These are phyloP conservation scores for Melieria picta DNA, from an alignment of 2,888 invertebrate genomes.

Conservation along the genomic window DNA sequence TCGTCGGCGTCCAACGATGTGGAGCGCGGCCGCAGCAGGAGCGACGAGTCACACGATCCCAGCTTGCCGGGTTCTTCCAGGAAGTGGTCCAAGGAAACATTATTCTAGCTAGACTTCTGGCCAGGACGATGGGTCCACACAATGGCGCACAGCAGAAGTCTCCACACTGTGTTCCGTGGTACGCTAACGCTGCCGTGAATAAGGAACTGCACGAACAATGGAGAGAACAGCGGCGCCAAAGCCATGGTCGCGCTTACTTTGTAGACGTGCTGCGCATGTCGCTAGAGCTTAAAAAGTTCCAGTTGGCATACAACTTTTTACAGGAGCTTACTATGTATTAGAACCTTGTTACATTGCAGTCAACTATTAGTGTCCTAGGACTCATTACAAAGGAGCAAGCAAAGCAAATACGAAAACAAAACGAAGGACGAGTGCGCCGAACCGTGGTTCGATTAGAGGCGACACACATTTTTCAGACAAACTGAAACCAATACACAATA, in stretches of 20 bases:
- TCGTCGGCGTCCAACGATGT: constrained; percentile 39
- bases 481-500: constrained; percentile 37
- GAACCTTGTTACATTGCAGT: constrained; percentile 2
- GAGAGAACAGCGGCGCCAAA: neutral
- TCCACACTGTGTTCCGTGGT: no score
- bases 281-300: constrained; percentile 16
- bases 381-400: neutral
- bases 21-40: constrained; percentile 47
- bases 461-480: constrained; percentile 29
- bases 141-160: constrained; percentile 1
- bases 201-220: neutral
- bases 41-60: constrained; percentile 59
- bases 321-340: constrained; percentile 34
- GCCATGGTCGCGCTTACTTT: neutral
- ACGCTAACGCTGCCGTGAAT: neutral
- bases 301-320: constrained; percentile 25
- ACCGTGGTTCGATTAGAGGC: neutral
- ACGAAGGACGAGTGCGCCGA: constrained; percentile 9
- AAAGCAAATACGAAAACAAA: neutral
- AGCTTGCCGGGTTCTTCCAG: constrained; percentile 64
- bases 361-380: neutral
- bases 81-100: constrained; percentile 80
- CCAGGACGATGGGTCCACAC: constrained; percentile 12
- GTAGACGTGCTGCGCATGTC: neutral
- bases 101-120: constrained; percentile 72